A percentile compares a stretch with the other conserved stretches of the same genome.
Evolutionary conservation across 2,888 invertebrate species (phyloP).

Genomic region (Limenitis camilla): DNA sequence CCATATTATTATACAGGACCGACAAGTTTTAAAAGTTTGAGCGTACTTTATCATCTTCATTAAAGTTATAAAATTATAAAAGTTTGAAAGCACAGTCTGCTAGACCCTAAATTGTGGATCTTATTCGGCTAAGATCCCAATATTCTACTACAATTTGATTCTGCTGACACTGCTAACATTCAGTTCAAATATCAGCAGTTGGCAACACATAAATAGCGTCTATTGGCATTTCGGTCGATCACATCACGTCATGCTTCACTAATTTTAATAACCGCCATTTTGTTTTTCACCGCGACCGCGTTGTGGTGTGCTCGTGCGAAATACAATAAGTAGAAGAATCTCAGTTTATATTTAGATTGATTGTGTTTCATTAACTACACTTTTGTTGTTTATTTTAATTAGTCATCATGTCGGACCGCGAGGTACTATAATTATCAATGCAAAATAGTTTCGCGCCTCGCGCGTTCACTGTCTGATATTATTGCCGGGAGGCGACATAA

Average conservation of each 20-base stretch:
- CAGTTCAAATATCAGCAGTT: too few relatives aligned
- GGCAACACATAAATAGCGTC: background rate
- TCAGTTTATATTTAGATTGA: constrained; percentile 50
- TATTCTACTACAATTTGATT: background rate
- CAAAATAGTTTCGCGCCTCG: constrained; percentile 36
- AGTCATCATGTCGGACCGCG: constrained; percentile 65
- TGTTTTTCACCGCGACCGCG: constrained; percentile 30
- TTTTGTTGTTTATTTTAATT: constrained; percentile 37
- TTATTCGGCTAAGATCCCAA: too few relatives aligned
- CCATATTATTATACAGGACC: too few relatives aligned
- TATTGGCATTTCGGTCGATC: background rate
- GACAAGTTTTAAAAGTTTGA: too few relatives aligned
- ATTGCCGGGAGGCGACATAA: constrained; percentile 2
- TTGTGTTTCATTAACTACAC: constrained; percentile 43
- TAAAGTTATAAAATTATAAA: too few relatives aligned
- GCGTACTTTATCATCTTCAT: too few relatives aligned
- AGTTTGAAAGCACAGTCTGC: too few relatives aligned
- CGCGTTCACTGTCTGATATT: constrained; percentile 46
- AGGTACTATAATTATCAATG: constrained; percentile 60
- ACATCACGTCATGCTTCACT: constrained; percentile 11
- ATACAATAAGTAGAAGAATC: constrained; percentile 39
- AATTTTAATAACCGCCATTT: constrained; percentile 28
- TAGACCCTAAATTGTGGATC: too few relatives aligned
- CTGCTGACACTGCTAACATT: background rate
- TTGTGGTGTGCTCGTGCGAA: constrained; percentile 37